Conservation (phyloP, 2,797 vertebrate genomes). For the Myiotriccus ornatus region DNA sequence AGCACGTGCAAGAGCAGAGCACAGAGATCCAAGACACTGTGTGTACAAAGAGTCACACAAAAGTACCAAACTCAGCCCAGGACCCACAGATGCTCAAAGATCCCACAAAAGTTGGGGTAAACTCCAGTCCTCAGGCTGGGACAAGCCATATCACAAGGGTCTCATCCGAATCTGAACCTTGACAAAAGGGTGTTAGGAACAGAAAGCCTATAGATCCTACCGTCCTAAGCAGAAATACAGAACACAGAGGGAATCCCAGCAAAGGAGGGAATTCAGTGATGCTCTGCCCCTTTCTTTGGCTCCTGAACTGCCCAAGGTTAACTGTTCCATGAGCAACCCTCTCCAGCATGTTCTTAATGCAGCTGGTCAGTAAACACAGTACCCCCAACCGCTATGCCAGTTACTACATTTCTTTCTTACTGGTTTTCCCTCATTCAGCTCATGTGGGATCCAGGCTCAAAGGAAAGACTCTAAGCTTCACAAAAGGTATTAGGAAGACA, state of each 20-base stretch:
- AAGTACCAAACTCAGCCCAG: background rate
- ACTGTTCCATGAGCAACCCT: background rate
- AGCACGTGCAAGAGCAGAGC: background rate
- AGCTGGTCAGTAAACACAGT: background rate
- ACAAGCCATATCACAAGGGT: background rate
- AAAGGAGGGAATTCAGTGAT: accelerated
- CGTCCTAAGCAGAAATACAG: background rate
- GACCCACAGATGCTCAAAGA: background rate
- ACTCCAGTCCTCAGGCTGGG: background rate
- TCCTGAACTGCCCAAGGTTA: background rate
- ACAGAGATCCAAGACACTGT: background rate
- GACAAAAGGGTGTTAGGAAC: background rate
- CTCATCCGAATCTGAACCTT: background rate
- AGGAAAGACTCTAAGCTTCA: background rate
- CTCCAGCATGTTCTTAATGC: background rate
- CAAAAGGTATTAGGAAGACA: background rate
- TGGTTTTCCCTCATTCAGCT: background rate
- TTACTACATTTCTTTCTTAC: background rate
- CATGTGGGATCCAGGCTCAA: background rate
- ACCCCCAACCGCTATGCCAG: background rate
- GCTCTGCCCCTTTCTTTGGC: background rate
- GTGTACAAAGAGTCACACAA: background rate
- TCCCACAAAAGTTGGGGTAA: background rate
- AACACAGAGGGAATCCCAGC: background rate
- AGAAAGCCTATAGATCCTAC: background rate